A percentile compares a stretch with the other conserved stretches of the same genome.
Evolutionary conservation across 2,888 invertebrate genomes (phyloP).

Genomic region (Xanthorhoe spadicearia): DNA sequence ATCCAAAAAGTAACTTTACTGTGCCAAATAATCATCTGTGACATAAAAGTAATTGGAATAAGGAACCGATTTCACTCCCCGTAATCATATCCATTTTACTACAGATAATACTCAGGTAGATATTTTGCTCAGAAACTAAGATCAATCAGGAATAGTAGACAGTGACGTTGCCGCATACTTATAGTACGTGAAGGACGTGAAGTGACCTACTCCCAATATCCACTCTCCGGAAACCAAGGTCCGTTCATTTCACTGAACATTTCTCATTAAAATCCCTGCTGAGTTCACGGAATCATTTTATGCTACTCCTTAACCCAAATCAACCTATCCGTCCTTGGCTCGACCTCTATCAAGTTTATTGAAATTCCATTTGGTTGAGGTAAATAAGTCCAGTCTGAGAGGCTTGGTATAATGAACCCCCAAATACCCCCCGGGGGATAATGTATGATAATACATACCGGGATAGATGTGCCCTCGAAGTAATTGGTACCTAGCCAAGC

Average conservation of each 20-base stretch:
- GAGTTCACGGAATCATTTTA: conserved; percentile 19
- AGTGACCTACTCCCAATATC: neutral
- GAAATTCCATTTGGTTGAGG: conserved; percentile 43
- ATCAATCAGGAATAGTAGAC: neutral
- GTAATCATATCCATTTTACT: too few species aligned
- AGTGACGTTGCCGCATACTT: neutral
- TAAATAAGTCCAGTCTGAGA: conserved; percentile 43
- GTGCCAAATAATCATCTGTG: too few species aligned
- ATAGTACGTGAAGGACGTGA: neutral
- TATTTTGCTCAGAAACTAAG: neutral
- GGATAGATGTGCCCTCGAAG: conserved; percentile 49
- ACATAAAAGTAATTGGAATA: too few species aligned
- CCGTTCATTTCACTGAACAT: conserved; percentile 4
- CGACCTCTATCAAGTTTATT: conserved; percentile 33
- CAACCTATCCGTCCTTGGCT: conserved; percentile 20
- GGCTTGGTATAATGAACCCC: conserved; percentile 54
- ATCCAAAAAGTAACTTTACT: too few species aligned
- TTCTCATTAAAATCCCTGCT: conserved; percentile 20
- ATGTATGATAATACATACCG: conserved; percentile 63
- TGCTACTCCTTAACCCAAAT: conserved; percentile 26
- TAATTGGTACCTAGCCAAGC: conserved; percentile 44
- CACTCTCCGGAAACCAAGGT: neutral
- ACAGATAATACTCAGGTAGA: conserved; percentile 3
- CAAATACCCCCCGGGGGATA: conserved; percentile 56
- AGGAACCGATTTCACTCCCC: too few species aligned